Base-by-base conservation (phyloP, 2,888 invertebrate genomes). In the Hedya salicella region DNA sequence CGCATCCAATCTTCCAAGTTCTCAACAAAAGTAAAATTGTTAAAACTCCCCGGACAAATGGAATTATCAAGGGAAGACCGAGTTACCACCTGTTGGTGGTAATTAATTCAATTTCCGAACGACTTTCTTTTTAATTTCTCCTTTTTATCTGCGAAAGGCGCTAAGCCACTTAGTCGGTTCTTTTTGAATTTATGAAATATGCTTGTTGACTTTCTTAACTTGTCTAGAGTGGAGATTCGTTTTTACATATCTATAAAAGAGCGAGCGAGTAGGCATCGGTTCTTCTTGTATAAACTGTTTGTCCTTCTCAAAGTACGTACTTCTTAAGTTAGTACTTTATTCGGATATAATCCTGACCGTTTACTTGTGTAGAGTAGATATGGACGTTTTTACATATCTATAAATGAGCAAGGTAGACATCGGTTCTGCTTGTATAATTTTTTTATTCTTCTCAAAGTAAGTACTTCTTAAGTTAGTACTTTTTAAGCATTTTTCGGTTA, bases 1-100 rank as follows among this genome's bases (percentile, higher is more conserved):
- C 65, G 8, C 53, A 17, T 66, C 61, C 49, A 42, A 42, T 32
- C 11, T 61, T 61, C 53, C 19, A 39, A 32, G 36, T 3, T 59
- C 53, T 50, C 19, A 39, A 65, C 67, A 64, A 50, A 49, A 67
- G 69, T 70, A 56, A 71, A 78, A 84, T 85, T 84, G 83, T 88
- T 87, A 87, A 88, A 88, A 78, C 84, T 85, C 85, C 78, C 83
- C 84, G 82, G 79, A 78, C 75, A 81, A 86, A 86, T 84, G 79
- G 80, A 85, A 89, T 89, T 88, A 88, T 85, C 80, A 80, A 82
- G 80, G 82, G 83, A 78, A 74, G 83, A 86, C 80, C 71, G 75
- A 85, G 81, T 88, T 87, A 86, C 83, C 84, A 91, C 89, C 91
- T 91, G 91, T 90, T 89, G 89, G 85, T 79, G 75, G 75, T 90